Percentiles rank a stretch among this genome's conserved stretches.
Conservation (phyloP, 2,888 invertebrate genomes). For the Scrobipalpa atriplicella region DNA sequence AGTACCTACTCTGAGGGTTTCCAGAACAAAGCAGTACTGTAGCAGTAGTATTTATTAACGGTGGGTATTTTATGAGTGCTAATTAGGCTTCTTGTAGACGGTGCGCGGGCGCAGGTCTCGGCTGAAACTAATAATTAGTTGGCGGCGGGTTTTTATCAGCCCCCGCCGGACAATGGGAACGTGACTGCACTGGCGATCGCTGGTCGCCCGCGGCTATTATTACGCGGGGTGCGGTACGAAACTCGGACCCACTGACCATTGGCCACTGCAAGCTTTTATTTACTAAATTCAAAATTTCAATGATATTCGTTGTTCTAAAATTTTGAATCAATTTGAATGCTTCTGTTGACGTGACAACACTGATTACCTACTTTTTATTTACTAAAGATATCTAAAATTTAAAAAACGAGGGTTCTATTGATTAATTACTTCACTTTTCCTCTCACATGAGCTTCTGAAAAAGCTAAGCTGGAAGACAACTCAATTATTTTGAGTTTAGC, state of each 20-base stretch:
- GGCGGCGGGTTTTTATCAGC: slow-evolving; percentile 75
- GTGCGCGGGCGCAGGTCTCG: slow-evolving; percentile 43
- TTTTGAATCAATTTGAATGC: no score
- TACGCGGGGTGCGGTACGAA: slow-evolving; percentile 36
- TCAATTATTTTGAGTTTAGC: no score
- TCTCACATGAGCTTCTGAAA: no score
- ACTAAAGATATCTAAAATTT: no score
- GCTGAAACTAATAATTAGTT: slow-evolving; percentile 75
- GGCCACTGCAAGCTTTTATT: neutral
- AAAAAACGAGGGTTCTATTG: no score
- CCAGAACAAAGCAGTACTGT: neutral
- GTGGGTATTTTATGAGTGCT: slow-evolving; percentile 64
- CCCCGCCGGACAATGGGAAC: slow-evolving; percentile 77
- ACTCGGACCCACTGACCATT: neutral
- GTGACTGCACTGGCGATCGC: slow-evolving; percentile 74
- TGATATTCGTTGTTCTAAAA: neutral
- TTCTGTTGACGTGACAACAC: no score
- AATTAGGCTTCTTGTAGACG: slow-evolving; percentile 75
- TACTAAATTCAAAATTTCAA: neutral
- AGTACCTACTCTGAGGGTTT: slow-evolving; percentile 6
- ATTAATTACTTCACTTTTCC: no score
- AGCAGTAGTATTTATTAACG: slow-evolving; percentile 21
- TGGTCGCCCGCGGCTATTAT: slow-evolving; percentile 57
- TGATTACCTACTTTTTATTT: no score
- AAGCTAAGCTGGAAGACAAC: no score